Evolutionary conservation across 2,888 invertebrate genomes (phyloP).

Genomic region (Nematopogon swammerdamellus): DNA sequence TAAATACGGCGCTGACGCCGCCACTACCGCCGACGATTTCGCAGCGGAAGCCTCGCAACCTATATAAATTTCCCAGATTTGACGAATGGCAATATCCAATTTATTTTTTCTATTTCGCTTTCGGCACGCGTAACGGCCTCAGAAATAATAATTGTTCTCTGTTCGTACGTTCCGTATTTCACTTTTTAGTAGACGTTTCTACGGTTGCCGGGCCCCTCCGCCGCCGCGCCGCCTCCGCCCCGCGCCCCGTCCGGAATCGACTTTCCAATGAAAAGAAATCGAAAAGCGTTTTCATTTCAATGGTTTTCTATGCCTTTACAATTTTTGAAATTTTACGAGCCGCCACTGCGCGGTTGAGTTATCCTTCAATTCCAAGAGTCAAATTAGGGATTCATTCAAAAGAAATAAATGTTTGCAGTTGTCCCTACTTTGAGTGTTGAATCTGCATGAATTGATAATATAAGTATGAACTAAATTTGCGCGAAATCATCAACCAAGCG

Average conservation of each 20-base stretch:
- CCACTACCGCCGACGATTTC: conserved; percentile 10
- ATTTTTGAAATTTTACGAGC: too few species aligned
- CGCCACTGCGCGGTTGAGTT: too few species aligned
- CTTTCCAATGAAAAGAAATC: too few species aligned
- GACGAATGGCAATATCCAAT: conserved; percentile 8
- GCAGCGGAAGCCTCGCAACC: conserved; percentile 7
- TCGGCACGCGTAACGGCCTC: background rate
- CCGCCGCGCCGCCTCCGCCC: background rate
- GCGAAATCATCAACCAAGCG: too few species aligned
- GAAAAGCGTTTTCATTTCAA: too few species aligned
- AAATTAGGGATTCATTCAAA: too few species aligned
- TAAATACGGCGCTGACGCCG: conserved; percentile 7
- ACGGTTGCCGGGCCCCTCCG: background rate
- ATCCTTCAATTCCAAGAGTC: too few species aligned
- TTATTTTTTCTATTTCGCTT: background rate
- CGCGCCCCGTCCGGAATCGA: background rate
- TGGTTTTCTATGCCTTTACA: too few species aligned
- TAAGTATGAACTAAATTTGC: too few species aligned
- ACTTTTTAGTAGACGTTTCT: background rate
- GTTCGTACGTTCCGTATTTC: background rate
- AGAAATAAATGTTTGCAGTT: too few species aligned
- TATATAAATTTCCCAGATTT: conserved; percentile 10
- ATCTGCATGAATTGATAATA: too few species aligned
- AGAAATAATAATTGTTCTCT: background rate
- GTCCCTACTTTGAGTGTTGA: too few species aligned